These are phyloP conservation scores for Acrobasis suavella DNA, from an alignment of 2,888 invertebrate genomes.

Conservation along the genomic window DNA sequence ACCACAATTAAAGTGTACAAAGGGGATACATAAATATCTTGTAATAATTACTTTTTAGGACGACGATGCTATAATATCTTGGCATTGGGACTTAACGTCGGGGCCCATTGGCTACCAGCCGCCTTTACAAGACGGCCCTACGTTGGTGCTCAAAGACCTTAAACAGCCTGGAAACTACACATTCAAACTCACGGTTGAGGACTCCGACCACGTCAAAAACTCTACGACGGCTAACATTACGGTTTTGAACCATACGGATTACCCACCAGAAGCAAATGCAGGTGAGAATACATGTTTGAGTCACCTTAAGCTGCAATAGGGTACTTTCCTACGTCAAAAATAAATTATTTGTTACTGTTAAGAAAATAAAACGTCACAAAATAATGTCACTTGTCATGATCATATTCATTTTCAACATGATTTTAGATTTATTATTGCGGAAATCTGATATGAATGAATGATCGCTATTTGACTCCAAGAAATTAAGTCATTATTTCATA, in stretches of 20 bases:
- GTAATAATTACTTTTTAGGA: slow-evolving; percentile 66
- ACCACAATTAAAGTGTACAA: too few species aligned
- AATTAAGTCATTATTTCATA: too few species aligned
- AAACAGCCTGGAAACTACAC: slow-evolving; percentile 94
- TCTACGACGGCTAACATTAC: slow-evolving; percentile 94
- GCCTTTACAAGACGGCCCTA: slow-evolving; percentile 89
- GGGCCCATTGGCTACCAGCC: slow-evolving; percentile 94
- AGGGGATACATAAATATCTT: background rate
- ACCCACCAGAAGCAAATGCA: slow-evolving; percentile 97
- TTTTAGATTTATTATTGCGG: too few species aligned
- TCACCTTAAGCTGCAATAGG: too few species aligned
- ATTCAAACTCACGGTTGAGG: slow-evolving; percentile 94
- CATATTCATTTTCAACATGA: too few species aligned
- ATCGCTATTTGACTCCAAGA: too few species aligned
- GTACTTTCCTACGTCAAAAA: too few species aligned
- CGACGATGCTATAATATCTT: slow-evolving; percentile 92
- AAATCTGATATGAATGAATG: too few species aligned
- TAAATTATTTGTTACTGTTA: too few species aligned
- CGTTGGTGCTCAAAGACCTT: slow-evolving; percentile 92
- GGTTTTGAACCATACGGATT: slow-evolving; percentile 95
- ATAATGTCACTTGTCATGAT: too few species aligned
- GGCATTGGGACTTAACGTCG: slow-evolving; percentile 96
- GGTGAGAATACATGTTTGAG: slow-evolving; percentile 58
- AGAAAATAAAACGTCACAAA: too few species aligned
- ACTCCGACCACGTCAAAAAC: slow-evolving; percentile 93